Evolutionary conservation across 2,888 invertebrate genomes (phyloP), one percentile per base, ranked within the genome.

Genomic region (Conistra vaccinii): DNA sequence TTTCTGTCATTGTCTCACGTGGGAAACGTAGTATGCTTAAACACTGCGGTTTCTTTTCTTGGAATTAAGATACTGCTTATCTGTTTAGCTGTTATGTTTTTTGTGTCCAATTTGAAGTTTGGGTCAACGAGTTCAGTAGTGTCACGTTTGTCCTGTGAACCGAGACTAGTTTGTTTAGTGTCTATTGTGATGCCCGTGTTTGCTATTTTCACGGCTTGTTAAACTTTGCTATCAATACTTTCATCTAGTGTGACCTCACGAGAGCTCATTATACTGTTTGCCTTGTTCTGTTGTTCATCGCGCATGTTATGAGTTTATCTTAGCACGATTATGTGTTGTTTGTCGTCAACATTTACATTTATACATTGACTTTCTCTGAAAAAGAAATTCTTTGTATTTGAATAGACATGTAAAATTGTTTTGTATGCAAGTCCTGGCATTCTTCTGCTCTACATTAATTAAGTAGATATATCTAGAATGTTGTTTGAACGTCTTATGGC

Each of bases 211-310:
- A 84, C 78, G 80, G 84, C 76, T 85, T 81, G 87, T 87, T 85
- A 81, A 75, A 76, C 73, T 79, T 73, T 63, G 73, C 81, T 90
- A 91, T 91, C 91, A 78, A 72, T 82, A 89, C 90, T 91, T 91
- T 91, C 91, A 91, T 91, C 91, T 85, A 71, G 42, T 76, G 75
- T 88, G 87, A 90, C 90, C 90, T 88, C 88, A 82, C 84, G 82
- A 83, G 73, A 80, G 81, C 83, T 87, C 84, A 85, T 88, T 88
- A 87, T 77, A 80, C 68, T 80, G 78, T 85, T 80, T 86, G 79
- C 72, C 76, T 81, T 81, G 71, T 78, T 83, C 77, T 77, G 67
- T 83, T 80, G 78, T 83, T 73, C 78, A 80, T 78, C 77, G 75
- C 75, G 57, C 60, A 78, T 84, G 76, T 81, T 78, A 75, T 76